Evolutionary conservation across 2,797 vertebrate species (phyloP).

Genomic region (Amniataba percoides): DNA sequence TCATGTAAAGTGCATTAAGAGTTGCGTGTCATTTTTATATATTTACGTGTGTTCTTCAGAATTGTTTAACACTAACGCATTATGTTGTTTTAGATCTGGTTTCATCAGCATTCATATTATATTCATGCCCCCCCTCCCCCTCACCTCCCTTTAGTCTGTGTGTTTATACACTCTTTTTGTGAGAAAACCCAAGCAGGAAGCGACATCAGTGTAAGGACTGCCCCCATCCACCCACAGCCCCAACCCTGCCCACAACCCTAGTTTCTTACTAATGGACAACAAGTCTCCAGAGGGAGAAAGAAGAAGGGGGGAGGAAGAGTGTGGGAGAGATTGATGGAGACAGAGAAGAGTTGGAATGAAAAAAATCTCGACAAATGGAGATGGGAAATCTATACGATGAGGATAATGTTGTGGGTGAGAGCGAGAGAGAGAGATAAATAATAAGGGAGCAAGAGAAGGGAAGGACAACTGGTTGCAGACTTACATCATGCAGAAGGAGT

Average conservation of each 20-base stretch:
- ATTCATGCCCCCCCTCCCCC: slow-evolving; percentile 40
- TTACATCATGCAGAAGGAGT: slow-evolving; percentile 56
- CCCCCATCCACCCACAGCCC: slow-evolving; percentile 42
- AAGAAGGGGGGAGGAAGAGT: slow-evolving; percentile 2
- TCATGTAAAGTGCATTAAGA: slow-evolving; percentile 9
- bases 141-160: slow-evolving; percentile 13
- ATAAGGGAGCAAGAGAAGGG: slow-evolving; percentile 11
- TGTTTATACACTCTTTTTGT: slow-evolving; percentile 25
- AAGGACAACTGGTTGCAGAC: slow-evolving; percentile 43
- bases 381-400: slow-evolving; percentile 55
- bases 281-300: slow-evolving; percentile 74
- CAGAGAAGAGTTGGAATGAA: slow-evolving; percentile 17
- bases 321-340: slow-evolving; percentile 30
- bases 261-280: slow-evolving; percentile 82
- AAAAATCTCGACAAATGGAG: slow-evolving; percentile 50
- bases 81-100: neutral
- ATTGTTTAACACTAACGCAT: slow-evolving; percentile 7
- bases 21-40: neutral
- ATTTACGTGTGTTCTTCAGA: slow-evolving; percentile 16
- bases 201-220: slow-evolving; percentile 62
- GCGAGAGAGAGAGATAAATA: slow-evolving; percentile 39
- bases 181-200: slow-evolving; percentile 63
- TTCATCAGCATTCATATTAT: slow-evolving; percentile 13
- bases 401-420: slow-evolving; percentile 44
- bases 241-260: slow-evolving; percentile 44